Evolutionary conservation across 2,797 vertebrate species (phyloP), one percentile per base, ranked within the genome.

Genomic region (Sebastes taczanowskii): DNA sequence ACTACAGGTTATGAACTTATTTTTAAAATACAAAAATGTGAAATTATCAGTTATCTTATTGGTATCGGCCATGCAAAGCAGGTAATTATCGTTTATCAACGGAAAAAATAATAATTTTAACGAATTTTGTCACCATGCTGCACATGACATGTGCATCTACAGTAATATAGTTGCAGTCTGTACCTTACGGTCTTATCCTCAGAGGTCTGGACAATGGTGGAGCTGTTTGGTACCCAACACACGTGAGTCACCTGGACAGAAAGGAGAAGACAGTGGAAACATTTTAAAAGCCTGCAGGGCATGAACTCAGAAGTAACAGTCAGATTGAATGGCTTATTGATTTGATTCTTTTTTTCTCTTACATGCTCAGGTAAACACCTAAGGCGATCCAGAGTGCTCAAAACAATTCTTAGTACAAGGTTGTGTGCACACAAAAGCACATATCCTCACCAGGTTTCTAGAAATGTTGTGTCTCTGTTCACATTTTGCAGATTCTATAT

Each of bases 151-250:
- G 4, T 63, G 22, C 22, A 67, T 56, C 52, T 22, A 29, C 18
- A 76, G 25, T 69, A 60, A 56, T 20, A 29, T n/a, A 38, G 38
- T 23, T 60, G 10, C n/a, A 42, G 53, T 22, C 63, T 67, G 22
- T 90, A 99, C 98, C 97, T 97, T 91, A 98, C 89, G 5, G 95
- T 97, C 93, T 99, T 99, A 89, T 99, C 98, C 86, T 99, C 98
- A 0, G 98, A 99, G 8, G 96, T 96, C 93, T 99, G 98, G 27
- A 90, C 94, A 46, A 95, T 23, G 56, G 92, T 91, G 42, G 89
- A 89, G 88, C 93, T 95, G 62, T 90, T 93, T 69, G 98, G 98
- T 67, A 99, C 96, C 98, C 98, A 99, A 91, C 98, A 98, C 60
- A 99, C 91, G 91, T 99, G 97, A 77, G 98, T 99, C 74, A 99